Evolutionary conservation across 2,888 invertebrate genomes (phyloP).

Genomic region (Mycalesis mineus): DNA sequence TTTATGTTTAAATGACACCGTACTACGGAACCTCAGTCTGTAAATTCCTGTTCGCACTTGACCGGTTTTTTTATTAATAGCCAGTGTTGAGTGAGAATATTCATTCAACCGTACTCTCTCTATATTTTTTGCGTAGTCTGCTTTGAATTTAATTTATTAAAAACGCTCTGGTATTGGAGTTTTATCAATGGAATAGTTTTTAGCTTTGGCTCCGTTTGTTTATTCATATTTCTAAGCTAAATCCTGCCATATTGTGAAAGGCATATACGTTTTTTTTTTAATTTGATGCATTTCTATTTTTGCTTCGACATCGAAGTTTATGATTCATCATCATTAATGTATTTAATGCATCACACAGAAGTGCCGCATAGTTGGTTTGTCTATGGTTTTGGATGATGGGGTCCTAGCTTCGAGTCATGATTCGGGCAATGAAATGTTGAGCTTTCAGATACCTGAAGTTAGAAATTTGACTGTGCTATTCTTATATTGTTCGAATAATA

Average conservation of each 20-base stretch:
- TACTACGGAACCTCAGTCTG: not conserved
- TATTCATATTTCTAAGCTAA: conserved; percentile 9
- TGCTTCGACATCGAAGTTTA: not conserved
- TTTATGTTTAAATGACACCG: too few relatives aligned
- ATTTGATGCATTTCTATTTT: not conserved
- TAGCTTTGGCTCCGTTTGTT: conserved; percentile 13
- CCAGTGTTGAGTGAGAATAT: conserved; percentile 26
- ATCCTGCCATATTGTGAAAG: not conserved
- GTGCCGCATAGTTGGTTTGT: too few relatives aligned
- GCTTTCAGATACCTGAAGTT: too few relatives aligned
- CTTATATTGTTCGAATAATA: too few relatives aligned
- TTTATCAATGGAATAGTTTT: conserved; percentile 17
- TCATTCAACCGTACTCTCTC: conserved; percentile 25
- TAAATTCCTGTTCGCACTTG: conserved; percentile 10
- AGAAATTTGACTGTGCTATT: too few relatives aligned
- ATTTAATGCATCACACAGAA: too few relatives aligned
- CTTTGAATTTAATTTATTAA: conserved; percentile 18
- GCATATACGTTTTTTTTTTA: not conserved
- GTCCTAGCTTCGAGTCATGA: too few relatives aligned
- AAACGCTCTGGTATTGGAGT: conserved; percentile 12
- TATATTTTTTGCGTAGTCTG: conserved; percentile 21
- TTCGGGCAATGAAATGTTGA: too few relatives aligned
- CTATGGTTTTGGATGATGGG: too few relatives aligned
- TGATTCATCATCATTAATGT: too few relatives aligned
- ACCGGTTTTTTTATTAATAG: conserved; percentile 64